These are phyloP conservation scores for Baryphthengus martii DNA, from an alignment of 2,113 vertebrate species.

Conservation along the genomic window DNA sequence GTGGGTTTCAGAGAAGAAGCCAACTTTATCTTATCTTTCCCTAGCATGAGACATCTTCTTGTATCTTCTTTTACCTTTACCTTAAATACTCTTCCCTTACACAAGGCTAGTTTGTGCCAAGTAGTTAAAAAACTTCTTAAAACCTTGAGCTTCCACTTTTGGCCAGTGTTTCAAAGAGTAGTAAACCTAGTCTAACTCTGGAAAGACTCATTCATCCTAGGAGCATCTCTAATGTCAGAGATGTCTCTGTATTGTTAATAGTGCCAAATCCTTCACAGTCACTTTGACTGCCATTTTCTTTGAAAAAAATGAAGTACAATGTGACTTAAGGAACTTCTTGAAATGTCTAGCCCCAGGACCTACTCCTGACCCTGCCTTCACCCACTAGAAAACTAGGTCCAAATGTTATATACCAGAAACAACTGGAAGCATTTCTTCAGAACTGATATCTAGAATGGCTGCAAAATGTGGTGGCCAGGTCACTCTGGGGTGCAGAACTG, in stretches of 20 bases:
- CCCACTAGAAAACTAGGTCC: not conserved
- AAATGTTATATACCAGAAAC: not conserved
- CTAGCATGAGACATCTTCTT: not conserved
- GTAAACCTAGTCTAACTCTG: not conserved
- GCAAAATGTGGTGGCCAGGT: accelerated
- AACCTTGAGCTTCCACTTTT: not conserved
- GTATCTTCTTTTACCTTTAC: not conserved
- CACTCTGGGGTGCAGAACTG: not conserved
- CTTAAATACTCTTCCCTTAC: not conserved
- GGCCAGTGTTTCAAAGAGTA: not conserved
- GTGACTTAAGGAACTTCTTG: not conserved
- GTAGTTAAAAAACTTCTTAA: not conserved
- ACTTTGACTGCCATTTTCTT: not conserved
- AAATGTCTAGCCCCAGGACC: not conserved
- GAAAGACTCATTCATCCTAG: not conserved
- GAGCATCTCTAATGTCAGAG: not conserved
- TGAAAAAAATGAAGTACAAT: not conserved
- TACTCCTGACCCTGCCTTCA: not conserved
- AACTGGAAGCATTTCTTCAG: not conserved
- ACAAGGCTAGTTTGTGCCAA: not conserved
- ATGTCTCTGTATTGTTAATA: not conserved
- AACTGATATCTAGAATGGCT: not conserved
- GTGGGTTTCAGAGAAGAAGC: not conserved
- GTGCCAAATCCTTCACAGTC: not conserved
- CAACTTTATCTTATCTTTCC: not conserved